Conservation (phyloP, 2,888 invertebrate species). For the Agrilus mali region DNA sequence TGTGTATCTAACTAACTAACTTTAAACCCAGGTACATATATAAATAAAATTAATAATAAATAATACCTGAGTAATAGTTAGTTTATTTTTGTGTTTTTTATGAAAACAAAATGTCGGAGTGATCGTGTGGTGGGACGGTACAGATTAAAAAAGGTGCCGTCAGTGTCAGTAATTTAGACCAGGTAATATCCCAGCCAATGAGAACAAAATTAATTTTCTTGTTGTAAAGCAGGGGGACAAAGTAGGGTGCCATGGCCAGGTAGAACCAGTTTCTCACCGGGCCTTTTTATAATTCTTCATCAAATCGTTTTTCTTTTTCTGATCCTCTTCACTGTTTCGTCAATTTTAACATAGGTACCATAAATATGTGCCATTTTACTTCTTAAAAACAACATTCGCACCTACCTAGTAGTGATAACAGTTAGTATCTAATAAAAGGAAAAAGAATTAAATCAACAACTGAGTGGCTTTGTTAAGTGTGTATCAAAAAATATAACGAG, state of each 20-base stretch:
- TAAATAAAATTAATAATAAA: conserved; percentile 1
- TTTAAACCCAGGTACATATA: too few species aligned
- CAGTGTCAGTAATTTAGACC: conserved; percentile 22
- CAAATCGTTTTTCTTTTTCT: conserved; percentile 14
- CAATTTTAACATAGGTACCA: background rate
- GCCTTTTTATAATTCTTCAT: conserved; percentile 13
- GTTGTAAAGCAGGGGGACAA: conserved; percentile 23
- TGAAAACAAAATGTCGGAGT: conserved; percentile 6
- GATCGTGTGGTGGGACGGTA: conserved; percentile 15
- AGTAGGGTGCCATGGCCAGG: conserved; percentile 14
- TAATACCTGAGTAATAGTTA: background rate
- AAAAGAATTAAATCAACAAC: too few species aligned
- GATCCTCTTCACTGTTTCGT: background rate
- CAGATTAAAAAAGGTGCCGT: conserved; percentile 15
- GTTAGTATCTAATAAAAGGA: too few species aligned
- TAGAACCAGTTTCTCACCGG: conserved; percentile 21
- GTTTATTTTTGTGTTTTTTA: conserved; percentile 6
- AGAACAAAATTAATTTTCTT: conserved; percentile 24
- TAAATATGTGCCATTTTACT: too few species aligned
- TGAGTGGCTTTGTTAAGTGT: too few species aligned
- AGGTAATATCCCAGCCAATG: conserved; percentile 25
- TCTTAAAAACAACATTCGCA: too few species aligned
- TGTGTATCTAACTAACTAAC: too few species aligned
- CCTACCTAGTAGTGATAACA: too few species aligned
- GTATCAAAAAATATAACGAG: too few species aligned